A percentile compares a stretch with the other conserved stretches of the same genome.
phyloP scores from a whole-genome alignment of 2,888 invertebrate genomes.

The Volucella zonaria region DNA sequence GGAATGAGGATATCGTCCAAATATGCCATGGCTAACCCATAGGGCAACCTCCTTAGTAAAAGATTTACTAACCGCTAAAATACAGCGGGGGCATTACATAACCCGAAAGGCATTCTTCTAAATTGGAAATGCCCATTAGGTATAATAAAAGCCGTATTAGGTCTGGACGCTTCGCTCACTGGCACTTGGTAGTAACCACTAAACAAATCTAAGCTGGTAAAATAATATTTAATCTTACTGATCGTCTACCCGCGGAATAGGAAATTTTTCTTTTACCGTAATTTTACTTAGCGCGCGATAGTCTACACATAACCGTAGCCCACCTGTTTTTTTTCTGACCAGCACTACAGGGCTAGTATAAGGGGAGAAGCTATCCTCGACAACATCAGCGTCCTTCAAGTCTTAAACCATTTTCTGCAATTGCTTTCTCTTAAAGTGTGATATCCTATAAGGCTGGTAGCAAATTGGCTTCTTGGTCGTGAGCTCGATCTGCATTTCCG shows the following conservation, averaged over 20 bases:
- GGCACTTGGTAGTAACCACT: no score
- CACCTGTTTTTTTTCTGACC: neutral
- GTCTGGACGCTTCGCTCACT: neutral
- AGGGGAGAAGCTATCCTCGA: conserved; percentile 12
- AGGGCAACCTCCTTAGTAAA: no score
- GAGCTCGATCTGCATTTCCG: no score
- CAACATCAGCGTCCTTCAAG: conserved; percentile 14
- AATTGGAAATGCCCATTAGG: no score
- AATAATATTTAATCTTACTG: conserved; percentile 1
- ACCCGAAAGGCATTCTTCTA: no score
- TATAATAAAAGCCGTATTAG: neutral
- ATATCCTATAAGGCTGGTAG: no score
- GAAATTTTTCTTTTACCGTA: conserved; percentile 10
- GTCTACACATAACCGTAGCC: conserved; percentile 16
- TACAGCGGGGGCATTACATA: no score
- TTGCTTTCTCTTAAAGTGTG: no score
- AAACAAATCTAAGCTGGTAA: conserved; percentile 5
- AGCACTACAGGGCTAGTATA: conserved; percentile 10
- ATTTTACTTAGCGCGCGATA: conserved; percentile 13
- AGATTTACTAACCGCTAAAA: no score
- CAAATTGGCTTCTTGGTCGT: no score
- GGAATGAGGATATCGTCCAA: conserved; percentile 12
- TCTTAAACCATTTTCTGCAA: conserved; percentile 9
- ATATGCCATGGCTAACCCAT: no score
- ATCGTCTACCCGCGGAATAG: neutral